Evolutionary conservation across 2,113 vertebrate genomes (phyloP), one percentile per base, ranked within the genome.

Genomic region (Pteropus alecto): DNA sequence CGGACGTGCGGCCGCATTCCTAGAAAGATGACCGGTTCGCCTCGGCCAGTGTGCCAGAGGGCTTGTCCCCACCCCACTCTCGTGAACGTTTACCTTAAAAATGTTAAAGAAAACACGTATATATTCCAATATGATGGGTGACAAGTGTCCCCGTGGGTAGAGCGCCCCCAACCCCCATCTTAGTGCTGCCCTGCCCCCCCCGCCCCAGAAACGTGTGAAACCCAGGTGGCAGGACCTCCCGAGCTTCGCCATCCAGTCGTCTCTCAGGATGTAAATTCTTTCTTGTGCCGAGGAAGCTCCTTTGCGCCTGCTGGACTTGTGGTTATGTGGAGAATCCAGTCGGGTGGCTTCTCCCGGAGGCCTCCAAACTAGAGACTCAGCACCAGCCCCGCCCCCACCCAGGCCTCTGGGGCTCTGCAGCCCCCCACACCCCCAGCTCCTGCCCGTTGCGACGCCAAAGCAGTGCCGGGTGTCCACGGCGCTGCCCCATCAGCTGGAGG

Each of bases 311-410:
- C 5, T 61, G 11, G 46, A 13, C 35, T 58, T 0, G 21, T 46
- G 56, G 11, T 41, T 6, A 3, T n/a, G 51, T 90, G 60, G 38
- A 43, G 35, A 65, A 1, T 13, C 35, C 22, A 21, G 41, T 33
- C 30, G 16, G 43, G 24, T 28, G 21, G 33, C 38, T 43, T 87
- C 63, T 19, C 46, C 33, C 16, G 48, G 56, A 12, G 33, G 16
- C 76, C 51, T 67, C 58, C 33, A 14, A 3, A 7, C 10, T 24
- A 30, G 43, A 30, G 48, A 1, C 6, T 0, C 11, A 1, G 2
- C 19, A 0, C 5, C 16, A 5, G 30, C 9, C 14, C 30, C 22
- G 9, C 48, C 22, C 15, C 28, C 6, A 0, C 16, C n/a, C 2
- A 11, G 41, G 30, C 24, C 65, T 61, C 22, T 4, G 7, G 5